Evolutionary conservation across 2,888 invertebrate genomes (phyloP).

Genomic region (Tetragonula carbonaria): DNA sequence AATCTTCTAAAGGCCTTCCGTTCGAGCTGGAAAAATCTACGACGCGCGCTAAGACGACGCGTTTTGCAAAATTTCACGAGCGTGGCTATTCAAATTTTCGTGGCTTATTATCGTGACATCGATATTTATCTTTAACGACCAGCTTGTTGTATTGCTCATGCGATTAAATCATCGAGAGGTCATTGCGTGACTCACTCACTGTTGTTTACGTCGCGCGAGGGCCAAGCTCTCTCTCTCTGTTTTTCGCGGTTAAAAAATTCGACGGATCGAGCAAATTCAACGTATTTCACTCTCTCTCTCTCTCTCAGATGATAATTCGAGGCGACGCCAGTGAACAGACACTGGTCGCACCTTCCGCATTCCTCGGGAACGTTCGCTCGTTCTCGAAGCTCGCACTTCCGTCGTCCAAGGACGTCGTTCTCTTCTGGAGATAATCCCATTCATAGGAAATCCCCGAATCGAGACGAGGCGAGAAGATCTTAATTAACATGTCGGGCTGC

Average conservation of each 20-base stretch:
- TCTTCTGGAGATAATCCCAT: background rate
- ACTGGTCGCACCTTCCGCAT: conserved; percentile 16
- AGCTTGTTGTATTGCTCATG: conserved; percentile 6
- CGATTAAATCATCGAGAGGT: conserved; percentile 55
- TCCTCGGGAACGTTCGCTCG: background rate
- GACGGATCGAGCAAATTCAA: background rate
- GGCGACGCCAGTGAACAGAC: background rate
- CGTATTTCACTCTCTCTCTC: too few relatives aligned
- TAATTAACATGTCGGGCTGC: background rate
- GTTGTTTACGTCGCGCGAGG: conserved; percentile 32
- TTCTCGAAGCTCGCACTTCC: background rate
- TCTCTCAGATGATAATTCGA: background rate
- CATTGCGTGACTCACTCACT: conserved; percentile 57
- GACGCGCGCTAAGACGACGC: too few relatives aligned
- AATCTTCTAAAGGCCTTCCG: too few relatives aligned
- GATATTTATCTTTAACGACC: background rate
- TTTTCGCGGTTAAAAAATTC: background rate
- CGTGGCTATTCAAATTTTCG: background rate
- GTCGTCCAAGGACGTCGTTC: background rate
- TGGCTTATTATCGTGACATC: too few relatives aligned
- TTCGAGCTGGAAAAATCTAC: too few relatives aligned
- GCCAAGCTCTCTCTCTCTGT: background rate
- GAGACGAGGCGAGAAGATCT: background rate
- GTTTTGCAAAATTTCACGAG: background rate
- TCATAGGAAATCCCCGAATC: conserved; percentile 10